Evolutionary conservation across 2,797 vertebrate genomes (phyloP).

Genomic region (Glyptemys insculpta): DNA sequence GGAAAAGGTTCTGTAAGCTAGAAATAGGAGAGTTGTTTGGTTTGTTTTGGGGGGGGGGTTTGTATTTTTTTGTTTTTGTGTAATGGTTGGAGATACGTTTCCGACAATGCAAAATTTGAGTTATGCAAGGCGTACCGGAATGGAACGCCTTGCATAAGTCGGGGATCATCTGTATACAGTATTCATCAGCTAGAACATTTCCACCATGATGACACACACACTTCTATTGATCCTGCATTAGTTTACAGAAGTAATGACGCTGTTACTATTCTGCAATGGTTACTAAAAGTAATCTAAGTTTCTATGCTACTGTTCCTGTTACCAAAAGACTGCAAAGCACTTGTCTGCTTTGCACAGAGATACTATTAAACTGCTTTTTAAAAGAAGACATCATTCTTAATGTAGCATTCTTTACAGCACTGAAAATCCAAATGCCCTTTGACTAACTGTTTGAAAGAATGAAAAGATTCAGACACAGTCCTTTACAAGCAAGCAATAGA

Average conservation of each 20-base stretch:
- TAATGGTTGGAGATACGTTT: no score
- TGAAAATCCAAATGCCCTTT: slow-evolving; percentile 40
- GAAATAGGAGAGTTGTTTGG: no score
- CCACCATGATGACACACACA: background rate
- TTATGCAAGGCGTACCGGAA: no score
- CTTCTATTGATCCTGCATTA: background rate
- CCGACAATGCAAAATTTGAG: no score
- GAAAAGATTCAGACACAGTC: slow-evolving; percentile 46
- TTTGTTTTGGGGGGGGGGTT: no score
- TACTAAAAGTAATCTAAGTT: background rate
- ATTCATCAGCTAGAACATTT: background rate
- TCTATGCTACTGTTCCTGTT: background rate
- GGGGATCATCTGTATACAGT: background rate
- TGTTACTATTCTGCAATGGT: background rate
- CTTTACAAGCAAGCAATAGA: slow-evolving; percentile 8
- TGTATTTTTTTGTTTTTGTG: no score
- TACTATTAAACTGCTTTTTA: slow-evolving; percentile 8
- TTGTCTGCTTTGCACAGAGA: background rate
- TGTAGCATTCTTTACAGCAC: slow-evolving; percentile 12
- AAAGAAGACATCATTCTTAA: slow-evolving; percentile 8
- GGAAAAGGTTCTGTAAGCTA: no score
- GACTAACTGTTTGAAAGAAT: background rate
- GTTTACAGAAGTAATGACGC: background rate
- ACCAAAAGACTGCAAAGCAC: background rate
- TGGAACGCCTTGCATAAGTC: no score